Percentiles rank a stretch among this genome's conserved stretches.
phyloP scores from a whole-genome alignment of 2,113 vertebrate species.

The Hydrolagus affinis region DNA sequence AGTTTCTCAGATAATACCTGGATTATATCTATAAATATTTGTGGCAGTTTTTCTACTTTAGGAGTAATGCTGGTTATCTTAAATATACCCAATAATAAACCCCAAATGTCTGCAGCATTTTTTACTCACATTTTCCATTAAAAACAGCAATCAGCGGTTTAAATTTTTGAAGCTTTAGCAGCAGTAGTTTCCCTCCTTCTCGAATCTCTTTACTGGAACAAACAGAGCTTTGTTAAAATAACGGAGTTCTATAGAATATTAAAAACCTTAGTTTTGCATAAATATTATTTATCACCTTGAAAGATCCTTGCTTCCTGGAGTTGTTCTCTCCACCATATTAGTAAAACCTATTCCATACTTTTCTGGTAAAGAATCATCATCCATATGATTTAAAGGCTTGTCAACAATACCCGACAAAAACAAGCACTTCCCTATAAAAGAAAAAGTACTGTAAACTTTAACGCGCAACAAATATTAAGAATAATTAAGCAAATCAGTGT shows the following conservation, averaged over 20 bases:
- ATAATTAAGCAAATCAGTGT: not conserved
- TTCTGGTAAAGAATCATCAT: slow-evolving; percentile 74
- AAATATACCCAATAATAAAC: too few relatives aligned
- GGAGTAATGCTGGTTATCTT: too few relatives aligned
- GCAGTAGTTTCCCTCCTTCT: slow-evolving; percentile 89
- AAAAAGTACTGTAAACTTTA: not conserved
- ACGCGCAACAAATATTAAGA: not conserved
- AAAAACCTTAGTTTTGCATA: not conserved
- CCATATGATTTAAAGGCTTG: slow-evolving; percentile 80
- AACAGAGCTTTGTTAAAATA: slow-evolving; percentile 28
- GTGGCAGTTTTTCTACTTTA: too few relatives aligned
- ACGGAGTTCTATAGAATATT: not conserved
- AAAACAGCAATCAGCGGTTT: slow-evolving; percentile 92
- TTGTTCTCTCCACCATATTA: slow-evolving; percentile 93
- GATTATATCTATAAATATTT: too few relatives aligned
- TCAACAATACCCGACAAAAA: slow-evolving; percentile 92
- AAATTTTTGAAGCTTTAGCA: slow-evolving; percentile 88
- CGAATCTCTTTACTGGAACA: slow-evolving; percentile 85
- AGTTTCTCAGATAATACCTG: too few relatives aligned
- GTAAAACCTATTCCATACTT: slow-evolving; percentile 97
- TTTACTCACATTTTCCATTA: slow-evolving; percentile 93
- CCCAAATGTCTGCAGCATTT: slow-evolving; percentile 8
- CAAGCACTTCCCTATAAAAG: slow-evolving; percentile 85
- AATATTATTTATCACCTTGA: slow-evolving; percentile 58
- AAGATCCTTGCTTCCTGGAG: slow-evolving; percentile 94